These are phyloP conservation scores for Oopsacas minuta DNA, from an alignment of 37 sponge, comb jelly and placozoan genomes.

Conservation along the genomic window DNA sequence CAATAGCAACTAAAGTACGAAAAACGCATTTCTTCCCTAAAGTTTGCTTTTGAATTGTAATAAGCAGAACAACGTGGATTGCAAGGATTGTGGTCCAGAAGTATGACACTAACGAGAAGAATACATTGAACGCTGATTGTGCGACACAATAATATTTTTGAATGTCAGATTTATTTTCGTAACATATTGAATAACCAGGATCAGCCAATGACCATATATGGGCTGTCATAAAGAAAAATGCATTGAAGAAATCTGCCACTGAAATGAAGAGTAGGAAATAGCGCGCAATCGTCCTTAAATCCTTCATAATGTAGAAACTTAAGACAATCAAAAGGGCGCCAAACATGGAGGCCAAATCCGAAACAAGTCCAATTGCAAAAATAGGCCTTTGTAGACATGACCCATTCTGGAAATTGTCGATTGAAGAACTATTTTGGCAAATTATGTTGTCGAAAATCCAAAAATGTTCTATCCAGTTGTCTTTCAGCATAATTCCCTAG, in stretches of 20 bases:
- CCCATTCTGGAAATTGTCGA: not conserved
- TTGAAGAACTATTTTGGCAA: too few relatives aligned
- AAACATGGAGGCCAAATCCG: not conserved
- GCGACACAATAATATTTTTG: not conserved
- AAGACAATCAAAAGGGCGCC: not conserved
- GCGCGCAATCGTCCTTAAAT: not conserved
- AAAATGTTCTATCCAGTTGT: too few relatives aligned
- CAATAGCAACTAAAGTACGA: not conserved
- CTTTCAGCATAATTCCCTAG: too few relatives aligned
- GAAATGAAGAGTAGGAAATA: constrained; percentile 1
- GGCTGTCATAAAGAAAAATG: not conserved
- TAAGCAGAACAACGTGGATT: not conserved
- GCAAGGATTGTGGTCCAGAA: not conserved
- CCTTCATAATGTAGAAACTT: not conserved
- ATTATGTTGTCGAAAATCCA: too few relatives aligned
- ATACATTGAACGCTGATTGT: constrained; percentile 9
- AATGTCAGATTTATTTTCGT: not conserved
- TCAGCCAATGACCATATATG: not conserved
- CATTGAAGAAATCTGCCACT: not conserved
- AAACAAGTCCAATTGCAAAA: not conserved
- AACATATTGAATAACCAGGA: constrained; percentile 8
- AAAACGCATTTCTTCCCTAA: not conserved
- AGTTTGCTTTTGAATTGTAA: not conserved
- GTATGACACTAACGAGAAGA: not conserved
- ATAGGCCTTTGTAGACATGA: not conserved